phyloP scores from a whole-genome alignment of 2,888 invertebrate species.

The Trimorus sp. region DNA sequence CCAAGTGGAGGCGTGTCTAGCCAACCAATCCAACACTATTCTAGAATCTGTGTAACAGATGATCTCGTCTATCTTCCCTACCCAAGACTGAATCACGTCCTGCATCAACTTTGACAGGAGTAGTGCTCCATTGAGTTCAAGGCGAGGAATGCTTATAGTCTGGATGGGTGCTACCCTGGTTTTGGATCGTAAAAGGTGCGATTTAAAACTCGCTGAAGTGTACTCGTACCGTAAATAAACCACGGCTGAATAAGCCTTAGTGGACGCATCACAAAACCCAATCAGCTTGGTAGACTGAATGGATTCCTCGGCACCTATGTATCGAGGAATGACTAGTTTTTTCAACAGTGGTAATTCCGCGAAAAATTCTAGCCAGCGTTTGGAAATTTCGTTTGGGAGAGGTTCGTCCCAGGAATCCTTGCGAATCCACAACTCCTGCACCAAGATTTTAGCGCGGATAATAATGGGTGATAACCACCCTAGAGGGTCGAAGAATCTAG shows the following conservation, averaged over 20 bases:
- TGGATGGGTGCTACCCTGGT: neutral
- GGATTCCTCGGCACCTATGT: too few species aligned
- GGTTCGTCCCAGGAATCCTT: neutral
- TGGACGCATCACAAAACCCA: constrained; percentile 1
- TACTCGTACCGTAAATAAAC: neutral
- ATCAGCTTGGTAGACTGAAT: neutral
- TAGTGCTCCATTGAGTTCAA: neutral
- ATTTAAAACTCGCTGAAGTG: neutral
- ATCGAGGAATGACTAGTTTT: too few species aligned
- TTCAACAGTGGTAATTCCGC: too few species aligned
- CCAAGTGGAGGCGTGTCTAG: constrained; percentile 3
- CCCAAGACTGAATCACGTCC: neutral
- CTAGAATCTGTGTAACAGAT: neutral
- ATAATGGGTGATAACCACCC: constrained; percentile 2
- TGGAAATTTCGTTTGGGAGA: neutral
- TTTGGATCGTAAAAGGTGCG: neutral
- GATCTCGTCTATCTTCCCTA: neutral
- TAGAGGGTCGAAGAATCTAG: neutral
- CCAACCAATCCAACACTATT: constrained; percentile 7
- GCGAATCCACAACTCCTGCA: neutral
- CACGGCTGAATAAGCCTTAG: neutral
- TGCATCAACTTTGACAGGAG: neutral
- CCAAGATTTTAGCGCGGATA: neutral
- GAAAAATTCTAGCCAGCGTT: neutral
- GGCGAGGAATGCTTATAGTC: neutral